phyloP scores from a whole-genome alignment of 2,888 invertebrate genomes.

The Plebejus argus region DNA sequence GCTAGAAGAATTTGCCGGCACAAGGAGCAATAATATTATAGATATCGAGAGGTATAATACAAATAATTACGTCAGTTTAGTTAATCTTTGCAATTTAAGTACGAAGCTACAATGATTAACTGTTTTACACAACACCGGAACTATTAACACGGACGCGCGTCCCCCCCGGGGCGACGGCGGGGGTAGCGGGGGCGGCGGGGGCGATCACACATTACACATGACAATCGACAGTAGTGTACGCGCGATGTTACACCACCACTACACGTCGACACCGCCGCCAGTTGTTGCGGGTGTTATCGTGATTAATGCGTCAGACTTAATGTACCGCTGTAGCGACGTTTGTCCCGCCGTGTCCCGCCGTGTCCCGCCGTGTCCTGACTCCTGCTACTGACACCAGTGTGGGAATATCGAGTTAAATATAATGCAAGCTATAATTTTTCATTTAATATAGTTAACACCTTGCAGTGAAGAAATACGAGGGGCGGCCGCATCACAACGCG shows the following conservation, averaged over 20 bases:
- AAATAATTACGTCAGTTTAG: not conserved
- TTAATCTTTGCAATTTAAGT: not conserved
- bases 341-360: not conserved
- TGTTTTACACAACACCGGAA: not conserved
- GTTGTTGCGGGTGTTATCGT: not conserved
- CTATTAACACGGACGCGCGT: not conserved
- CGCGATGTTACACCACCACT: conserved; percentile 4
- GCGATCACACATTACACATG: conserved; percentile 4
- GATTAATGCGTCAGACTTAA: conserved; percentile 12
- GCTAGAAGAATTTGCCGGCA: not conserved
- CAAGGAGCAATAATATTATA: not conserved
- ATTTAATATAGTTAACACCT: not conserved
- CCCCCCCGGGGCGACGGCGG: not conserved
- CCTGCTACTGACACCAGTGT: not conserved
- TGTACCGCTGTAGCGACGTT: not conserved
- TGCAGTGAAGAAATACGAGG: not conserved
- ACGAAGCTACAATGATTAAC: not conserved
- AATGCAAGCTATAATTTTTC: not conserved
- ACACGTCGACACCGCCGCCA: not conserved
- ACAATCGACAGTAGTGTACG: not conserved
- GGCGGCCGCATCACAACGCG: not conserved
- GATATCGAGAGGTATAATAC: not conserved
- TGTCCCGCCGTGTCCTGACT: not conserved
- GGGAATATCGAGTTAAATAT: not conserved
- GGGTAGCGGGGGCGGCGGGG: not conserved